phyloP scores from a whole-genome alignment of 2,888 invertebrate genomes.

The Piscicola geometra region DNA sequence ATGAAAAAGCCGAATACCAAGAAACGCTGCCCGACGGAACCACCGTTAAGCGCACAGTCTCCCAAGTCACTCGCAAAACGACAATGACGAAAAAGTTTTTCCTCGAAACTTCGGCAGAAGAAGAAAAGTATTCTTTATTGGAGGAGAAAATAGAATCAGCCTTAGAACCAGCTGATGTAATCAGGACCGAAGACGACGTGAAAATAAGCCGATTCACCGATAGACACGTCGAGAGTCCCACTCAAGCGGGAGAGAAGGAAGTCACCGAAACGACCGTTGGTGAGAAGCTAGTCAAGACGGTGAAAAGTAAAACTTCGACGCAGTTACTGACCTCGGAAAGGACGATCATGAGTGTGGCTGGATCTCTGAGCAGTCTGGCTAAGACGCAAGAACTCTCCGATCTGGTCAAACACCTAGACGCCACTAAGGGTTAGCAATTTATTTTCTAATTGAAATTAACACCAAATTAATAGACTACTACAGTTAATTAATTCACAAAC shows the following conservation, averaged over 20 bases:
- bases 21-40: conserved; percentile 44
- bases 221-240: conserved; percentile 26
- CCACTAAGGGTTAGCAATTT: conserved; percentile 25
- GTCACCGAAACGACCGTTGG: conserved; percentile 39
- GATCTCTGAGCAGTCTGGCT: conserved; percentile 24
- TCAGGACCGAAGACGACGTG: not conserved
- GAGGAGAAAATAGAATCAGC: not conserved
- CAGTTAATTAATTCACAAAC: too few species aligned
- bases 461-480: too few species aligned
- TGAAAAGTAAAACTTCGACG: conserved; percentile 40
- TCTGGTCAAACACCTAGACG: conserved; percentile 30
- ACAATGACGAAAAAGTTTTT: conserved; percentile 44
- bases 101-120: conserved; percentile 44
- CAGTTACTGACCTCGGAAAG: conserved; percentile 43
- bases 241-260: conserved; percentile 37
- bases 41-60: conserved; percentile 45
- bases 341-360: conserved; percentile 35
- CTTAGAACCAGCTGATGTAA: too few species aligned
- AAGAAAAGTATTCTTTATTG: conserved; percentile 15
- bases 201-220: conserved; percentile 33
- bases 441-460: too few species aligned
- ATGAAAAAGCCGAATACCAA: conserved; percentile 43
- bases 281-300: conserved; percentile 42
- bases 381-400: conserved; percentile 34
- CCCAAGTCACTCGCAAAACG: conserved; percentile 47